Base-by-base conservation (phyloP, 1,140 invertebrate genomes). In the Drosophila dunni region DNA sequence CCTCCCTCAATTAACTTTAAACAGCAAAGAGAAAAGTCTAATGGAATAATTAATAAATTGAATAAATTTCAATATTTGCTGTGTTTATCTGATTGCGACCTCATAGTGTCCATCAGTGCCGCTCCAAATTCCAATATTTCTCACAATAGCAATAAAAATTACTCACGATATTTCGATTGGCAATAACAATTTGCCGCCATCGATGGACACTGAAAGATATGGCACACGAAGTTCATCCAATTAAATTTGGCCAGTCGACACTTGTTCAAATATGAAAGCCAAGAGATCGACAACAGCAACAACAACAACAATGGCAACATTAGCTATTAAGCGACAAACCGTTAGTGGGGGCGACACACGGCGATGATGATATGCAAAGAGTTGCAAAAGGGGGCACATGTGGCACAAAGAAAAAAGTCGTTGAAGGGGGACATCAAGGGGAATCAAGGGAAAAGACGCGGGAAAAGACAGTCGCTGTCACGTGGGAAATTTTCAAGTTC, bases 401-500 rank as follows among this genome's bases (percentile, higher is more conserved):
- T 79, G 83, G 57, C 69, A 85, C 53, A 71, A 53, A 50, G 29
- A 80, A 56, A 63, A 63, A 62, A 34, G 17, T 24, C 48, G 33
- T 54, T 38, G n/a, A 13, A 56, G 54, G 62, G 29, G 44, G 36
- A 6, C 33, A 33, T 38, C 17, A 8, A 9, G 34, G 64, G 33
- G 17, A 20, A 20, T 2, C 17, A 20, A 33, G 54, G 20, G 38
- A 40, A 45, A 20, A 8, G 17, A 56, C 5, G 36, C n/a, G 13
- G 15, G 51, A 10, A n/a, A 15, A 36, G 42, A 65, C 60, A 66
- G 82, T 76, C 72, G 67, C 67, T 70, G 83, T 88, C 83, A 86
- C 84, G 84, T 86, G 83, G 84, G 83, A 86, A 86, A 89, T 88
- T 86, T 86, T 86, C 83, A 86, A 86, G 83, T 86, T 86, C 83